phyloP scores from a whole-genome alignment of 2,888 invertebrate species.

The Cenopis cana region DNA sequence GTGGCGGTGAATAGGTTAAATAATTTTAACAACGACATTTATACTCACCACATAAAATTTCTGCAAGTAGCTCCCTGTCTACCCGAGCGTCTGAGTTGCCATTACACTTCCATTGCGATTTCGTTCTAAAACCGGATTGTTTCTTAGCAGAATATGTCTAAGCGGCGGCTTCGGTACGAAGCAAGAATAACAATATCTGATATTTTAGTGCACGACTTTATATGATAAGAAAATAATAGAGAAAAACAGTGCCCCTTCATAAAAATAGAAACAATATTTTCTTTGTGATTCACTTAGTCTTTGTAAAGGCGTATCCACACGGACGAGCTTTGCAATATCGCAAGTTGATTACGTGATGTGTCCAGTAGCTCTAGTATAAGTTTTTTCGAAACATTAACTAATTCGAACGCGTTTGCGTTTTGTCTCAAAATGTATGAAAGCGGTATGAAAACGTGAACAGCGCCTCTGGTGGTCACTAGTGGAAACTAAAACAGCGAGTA shows the following conservation, averaged over 20 bases:
- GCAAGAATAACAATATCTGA: slow-evolving; percentile 10
- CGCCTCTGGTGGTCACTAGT: too few relatives aligned
- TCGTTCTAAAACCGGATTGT: slow-evolving; percentile 31
- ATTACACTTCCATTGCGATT: slow-evolving; percentile 27
- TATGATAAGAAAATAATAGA: not conserved
- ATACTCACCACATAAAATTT: not conserved
- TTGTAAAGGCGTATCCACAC: not conserved
- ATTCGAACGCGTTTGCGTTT: too few relatives aligned
- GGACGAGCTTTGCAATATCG: too few relatives aligned
- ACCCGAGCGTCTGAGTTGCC: slow-evolving; percentile 8
- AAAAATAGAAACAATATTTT: not conserved
- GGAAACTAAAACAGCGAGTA: too few relatives aligned
- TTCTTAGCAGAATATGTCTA: slow-evolving; percentile 32
- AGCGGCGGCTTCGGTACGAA: slow-evolving; percentile 9
- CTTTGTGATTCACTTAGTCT: not conserved
- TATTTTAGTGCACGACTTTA: slow-evolving; percentile 4
- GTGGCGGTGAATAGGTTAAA: too few relatives aligned
- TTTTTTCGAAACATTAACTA: too few relatives aligned
- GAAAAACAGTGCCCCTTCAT: not conserved
- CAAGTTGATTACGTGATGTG: too few relatives aligned
- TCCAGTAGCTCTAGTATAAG: too few relatives aligned
- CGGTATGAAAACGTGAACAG: too few relatives aligned
- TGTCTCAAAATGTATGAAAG: too few relatives aligned
- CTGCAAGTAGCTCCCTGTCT: slow-evolving; percentile 8
- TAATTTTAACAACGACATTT: too few relatives aligned